A percentile compares a stretch with the other conserved stretches of the same genome.
Conservation (phyloP, 2,888 invertebrate species). For the Leucozona laternaria region DNA sequence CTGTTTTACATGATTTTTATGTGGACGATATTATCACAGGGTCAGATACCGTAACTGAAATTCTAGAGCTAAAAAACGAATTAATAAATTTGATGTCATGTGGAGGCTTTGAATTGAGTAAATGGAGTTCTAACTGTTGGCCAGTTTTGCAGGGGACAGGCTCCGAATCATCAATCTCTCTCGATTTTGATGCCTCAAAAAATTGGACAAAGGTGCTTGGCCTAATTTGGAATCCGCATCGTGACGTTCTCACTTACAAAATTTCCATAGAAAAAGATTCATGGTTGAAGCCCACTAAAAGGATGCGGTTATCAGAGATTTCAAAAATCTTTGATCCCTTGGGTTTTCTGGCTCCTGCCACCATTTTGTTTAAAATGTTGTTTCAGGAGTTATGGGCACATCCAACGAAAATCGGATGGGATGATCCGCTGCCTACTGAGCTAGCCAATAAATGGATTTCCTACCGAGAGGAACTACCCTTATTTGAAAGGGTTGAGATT, state of each 20-base stretch:
- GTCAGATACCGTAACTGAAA: background rate
- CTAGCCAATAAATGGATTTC: constrained; percentile 5
- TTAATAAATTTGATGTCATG: background rate
- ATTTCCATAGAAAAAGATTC: background rate
- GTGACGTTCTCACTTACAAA: constrained; percentile 7
- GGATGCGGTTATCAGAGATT: constrained; percentile 20
- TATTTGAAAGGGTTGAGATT: background rate
- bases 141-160: background rate
- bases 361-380: background rate
- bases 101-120: constrained; percentile 3
- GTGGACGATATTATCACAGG: constrained; percentile 11
- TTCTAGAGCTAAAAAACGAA: background rate
- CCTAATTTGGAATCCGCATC: background rate
- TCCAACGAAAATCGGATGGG: background rate
- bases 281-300: background rate
- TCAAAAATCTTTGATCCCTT: constrained; percentile 12
- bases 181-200: background rate
- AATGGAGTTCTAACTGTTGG: constrained; percentile 16
- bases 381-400: constrained; percentile 9
- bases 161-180: background rate
- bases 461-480: background rate
- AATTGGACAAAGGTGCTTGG: constrained; percentile 19
- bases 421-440: constrained; percentile 1
- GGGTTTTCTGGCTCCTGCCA: background rate
- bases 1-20: background rate